A percentile compares a stretch with the other conserved stretches of the same genome.
phyloP scores from a whole-genome alignment of 2,888 invertebrate genomes.

The Erebia ligea region DNA sequence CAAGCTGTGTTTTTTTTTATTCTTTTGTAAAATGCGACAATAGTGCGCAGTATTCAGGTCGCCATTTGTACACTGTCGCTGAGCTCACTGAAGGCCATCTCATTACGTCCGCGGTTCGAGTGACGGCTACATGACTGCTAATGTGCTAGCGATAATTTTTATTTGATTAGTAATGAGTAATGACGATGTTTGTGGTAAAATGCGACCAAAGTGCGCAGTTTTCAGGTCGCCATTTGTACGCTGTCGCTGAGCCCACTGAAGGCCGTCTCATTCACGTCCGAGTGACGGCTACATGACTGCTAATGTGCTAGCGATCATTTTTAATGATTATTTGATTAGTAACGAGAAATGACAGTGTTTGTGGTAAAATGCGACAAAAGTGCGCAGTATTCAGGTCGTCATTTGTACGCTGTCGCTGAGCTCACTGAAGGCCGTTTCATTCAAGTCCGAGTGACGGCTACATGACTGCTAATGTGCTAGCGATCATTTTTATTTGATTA shows the following conservation, averaged over 20 bases:
- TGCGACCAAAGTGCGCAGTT: neutral
- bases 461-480: slow-evolving; percentile 43
- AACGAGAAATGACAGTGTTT: too few relatives aligned
- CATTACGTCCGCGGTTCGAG: slow-evolving; percentile 38
- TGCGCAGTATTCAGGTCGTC: slow-evolving; percentile 2
- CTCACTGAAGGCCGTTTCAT: slow-evolving; percentile 35
- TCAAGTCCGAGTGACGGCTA: slow-evolving; percentile 40
- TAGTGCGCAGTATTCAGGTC: too few relatives aligned
- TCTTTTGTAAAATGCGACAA: too few relatives aligned
- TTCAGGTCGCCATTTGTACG: slow-evolving; percentile 20
- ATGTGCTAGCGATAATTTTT: slow-evolving; percentile 50
- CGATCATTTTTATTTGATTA: slow-evolving; percentile 63
- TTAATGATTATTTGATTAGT: too few relatives aligned
- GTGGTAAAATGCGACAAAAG: neutral
- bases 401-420: too few relatives aligned
- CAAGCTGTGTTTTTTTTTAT: too few relatives aligned
- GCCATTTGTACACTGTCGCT: neutral
- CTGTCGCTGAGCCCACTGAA: too few relatives aligned
- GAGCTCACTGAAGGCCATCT: slow-evolving; percentile 26
- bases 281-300: slow-evolving; percentile 40
- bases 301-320: slow-evolving; percentile 53
- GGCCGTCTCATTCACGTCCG: slow-evolving; percentile 33
- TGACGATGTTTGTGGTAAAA: neutral
- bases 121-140: slow-evolving; percentile 41
- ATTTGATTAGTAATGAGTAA: too few relatives aligned